phyloP scores from a whole-genome alignment of 2,888 invertebrate species.

The Gari tellinella region DNA sequence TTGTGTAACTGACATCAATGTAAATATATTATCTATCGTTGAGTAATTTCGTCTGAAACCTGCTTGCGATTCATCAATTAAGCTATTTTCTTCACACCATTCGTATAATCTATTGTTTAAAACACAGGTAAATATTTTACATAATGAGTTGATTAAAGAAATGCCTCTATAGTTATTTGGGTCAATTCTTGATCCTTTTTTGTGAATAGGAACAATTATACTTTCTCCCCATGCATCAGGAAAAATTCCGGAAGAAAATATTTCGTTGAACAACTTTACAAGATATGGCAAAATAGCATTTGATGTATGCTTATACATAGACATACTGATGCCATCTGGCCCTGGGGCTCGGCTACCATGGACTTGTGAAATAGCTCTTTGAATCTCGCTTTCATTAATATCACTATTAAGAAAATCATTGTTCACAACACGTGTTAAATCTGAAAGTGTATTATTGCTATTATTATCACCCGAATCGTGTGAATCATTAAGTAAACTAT shows the following conservation, averaged over 20 bases:
- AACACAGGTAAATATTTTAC: slow-evolving; percentile 7
- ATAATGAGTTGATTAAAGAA: too few species aligned
- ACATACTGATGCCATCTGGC: slow-evolving; percentile 8
- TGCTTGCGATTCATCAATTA: slow-evolving; percentile 32
- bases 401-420: background rate
- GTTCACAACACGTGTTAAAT: background rate
- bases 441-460: background rate
- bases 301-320: background rate
- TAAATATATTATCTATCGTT: slow-evolving; percentile 37
- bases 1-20: slow-evolving; percentile 18
- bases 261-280: background rate
- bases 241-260: background rate
- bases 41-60: slow-evolving; percentile 27
- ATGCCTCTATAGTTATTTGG: too few species aligned
- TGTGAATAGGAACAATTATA: too few species aligned
- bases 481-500: background rate
- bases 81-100: slow-evolving; percentile 16
- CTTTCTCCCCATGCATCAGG: too few species aligned
- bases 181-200: too few species aligned
- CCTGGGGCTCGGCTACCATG: background rate
- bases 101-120: slow-evolving; percentile 10
- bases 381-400: background rate
- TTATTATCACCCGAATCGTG: background rate
- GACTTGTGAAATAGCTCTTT: background rate
- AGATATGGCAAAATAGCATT: background rate